These are phyloP conservation scores for Oikopleura dioica DNA, from an alignment of 23 tunicate genomes.

Conservation along the genomic window DNA sequence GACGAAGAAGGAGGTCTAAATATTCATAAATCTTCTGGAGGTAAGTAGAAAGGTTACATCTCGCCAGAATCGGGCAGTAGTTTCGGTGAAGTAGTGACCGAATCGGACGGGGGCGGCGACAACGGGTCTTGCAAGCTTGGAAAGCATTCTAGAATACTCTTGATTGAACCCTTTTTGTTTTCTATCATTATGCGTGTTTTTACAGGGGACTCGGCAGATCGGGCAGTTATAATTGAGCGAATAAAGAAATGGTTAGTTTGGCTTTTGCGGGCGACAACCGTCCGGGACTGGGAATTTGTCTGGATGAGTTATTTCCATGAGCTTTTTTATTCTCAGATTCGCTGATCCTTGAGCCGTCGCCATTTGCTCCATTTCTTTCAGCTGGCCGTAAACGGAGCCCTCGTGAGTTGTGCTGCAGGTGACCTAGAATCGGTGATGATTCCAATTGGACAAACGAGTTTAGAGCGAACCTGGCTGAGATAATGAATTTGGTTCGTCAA, in stretches of 20 bases:
- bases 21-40: background rate
- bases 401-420: conserved; percentile 7
- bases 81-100: background rate
- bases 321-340: background rate
- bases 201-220: background rate
- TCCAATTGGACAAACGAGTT: background rate
- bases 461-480: background rate
- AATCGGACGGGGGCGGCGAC: background rate
- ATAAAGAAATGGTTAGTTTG: background rate
- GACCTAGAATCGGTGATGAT: background rate
- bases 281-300: background rate
- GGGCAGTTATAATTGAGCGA: background rate
- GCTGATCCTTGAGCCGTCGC: background rate
- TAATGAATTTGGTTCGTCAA: background rate
- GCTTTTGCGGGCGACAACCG: background rate
- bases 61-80: background rate
- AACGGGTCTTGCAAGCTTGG: too few relatives aligned
- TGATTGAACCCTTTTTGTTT: too few relatives aligned
- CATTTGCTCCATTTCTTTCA: background rate
- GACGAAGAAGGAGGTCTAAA: background rate
- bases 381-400: background rate
- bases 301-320: conserved; percentile 3
- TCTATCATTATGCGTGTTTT: too few relatives aligned
- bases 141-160: too few relatives aligned
- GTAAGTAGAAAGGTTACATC: background rate